Conservation (phyloP, 2,113 vertebrate genomes). For the Origma solitaria region DNA sequence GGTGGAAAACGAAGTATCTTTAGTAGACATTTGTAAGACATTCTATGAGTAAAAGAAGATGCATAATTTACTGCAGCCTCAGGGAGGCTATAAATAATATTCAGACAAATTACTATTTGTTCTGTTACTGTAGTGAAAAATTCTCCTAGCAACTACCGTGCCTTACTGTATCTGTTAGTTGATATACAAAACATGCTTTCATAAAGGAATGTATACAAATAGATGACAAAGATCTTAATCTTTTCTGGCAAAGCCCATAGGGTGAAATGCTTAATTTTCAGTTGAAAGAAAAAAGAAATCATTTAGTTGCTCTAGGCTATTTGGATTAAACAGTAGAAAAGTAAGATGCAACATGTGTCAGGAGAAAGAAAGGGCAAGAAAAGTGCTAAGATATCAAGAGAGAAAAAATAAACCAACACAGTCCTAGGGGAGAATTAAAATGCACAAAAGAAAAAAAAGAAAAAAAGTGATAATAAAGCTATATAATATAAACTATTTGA, state of each 20-base stretch:
- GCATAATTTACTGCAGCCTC: conserved; percentile 24
- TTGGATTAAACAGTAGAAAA: neutral
- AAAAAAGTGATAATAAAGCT: neutral
- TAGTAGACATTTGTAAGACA: neutral
- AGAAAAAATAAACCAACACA: neutral
- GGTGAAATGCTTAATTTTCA: neutral
- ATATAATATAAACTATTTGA: neutral
- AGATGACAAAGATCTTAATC: neutral
- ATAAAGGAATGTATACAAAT: neutral
- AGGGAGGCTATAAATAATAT: conserved; percentile 33
- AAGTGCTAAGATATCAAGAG: neutral
- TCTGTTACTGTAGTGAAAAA: conserved; percentile 12
- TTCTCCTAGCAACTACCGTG: neutral
- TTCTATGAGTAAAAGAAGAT: conserved; percentile 13
- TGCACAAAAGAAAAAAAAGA: neutral
- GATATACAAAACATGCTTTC: neutral
- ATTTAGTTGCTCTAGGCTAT: neutral
- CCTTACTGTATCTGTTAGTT: neutral
- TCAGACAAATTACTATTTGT: conserved; percentile 44
- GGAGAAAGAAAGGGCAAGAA: neutral
- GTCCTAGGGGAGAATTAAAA: neutral
- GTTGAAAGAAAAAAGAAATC: neutral
- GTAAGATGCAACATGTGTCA: neutral
- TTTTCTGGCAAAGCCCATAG: neutral
- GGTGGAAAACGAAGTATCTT: neutral